A percentile compares a stretch with the other conserved stretches of the same genome.
Evolutionary conservation across 2,113 vertebrate genomes (phyloP).

Genomic region (Oriolus oriolus): DNA sequence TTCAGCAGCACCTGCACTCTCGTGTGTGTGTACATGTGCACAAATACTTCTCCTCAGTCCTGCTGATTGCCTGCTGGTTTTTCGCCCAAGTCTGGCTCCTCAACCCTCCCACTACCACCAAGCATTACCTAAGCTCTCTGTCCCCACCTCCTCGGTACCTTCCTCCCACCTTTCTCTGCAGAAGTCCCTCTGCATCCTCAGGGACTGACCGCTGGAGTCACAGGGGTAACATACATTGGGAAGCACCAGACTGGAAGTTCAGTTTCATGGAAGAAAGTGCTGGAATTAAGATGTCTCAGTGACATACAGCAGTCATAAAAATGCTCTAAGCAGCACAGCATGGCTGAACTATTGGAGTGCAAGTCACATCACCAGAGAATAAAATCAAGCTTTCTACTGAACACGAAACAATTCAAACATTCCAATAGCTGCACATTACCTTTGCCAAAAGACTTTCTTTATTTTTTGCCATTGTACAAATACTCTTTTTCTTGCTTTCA

Average conservation of each 20-base stretch:
- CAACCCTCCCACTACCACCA: neutral
- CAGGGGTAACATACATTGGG: neutral
- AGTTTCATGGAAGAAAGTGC: neutral
- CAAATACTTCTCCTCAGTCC: neutral
- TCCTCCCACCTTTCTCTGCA: neutral
- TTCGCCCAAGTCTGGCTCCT: neutral
- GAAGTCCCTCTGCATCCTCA: neutral
- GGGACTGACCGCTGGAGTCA: neutral
- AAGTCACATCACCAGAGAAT: neutral
- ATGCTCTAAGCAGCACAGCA: neutral
- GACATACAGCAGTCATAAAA: neutral
- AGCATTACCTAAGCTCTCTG: neutral
- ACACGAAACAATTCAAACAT: neutral
- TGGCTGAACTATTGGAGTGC: neutral
- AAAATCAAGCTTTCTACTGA: neutral
- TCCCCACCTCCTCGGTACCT: too few species aligned
- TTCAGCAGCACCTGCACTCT: neutral
- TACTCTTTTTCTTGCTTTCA: neutral
- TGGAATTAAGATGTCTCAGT: neutral
- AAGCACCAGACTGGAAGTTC: neutral
- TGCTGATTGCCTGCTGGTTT: neutral
- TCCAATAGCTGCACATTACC: constrained; percentile 5
- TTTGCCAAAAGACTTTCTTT: constrained; percentile 18
- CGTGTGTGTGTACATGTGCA: neutral
- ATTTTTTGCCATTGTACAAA: constrained; percentile 3